Conservation (phyloP, 2,113 vertebrate species). For the Neogobius melanostomus region DNA sequence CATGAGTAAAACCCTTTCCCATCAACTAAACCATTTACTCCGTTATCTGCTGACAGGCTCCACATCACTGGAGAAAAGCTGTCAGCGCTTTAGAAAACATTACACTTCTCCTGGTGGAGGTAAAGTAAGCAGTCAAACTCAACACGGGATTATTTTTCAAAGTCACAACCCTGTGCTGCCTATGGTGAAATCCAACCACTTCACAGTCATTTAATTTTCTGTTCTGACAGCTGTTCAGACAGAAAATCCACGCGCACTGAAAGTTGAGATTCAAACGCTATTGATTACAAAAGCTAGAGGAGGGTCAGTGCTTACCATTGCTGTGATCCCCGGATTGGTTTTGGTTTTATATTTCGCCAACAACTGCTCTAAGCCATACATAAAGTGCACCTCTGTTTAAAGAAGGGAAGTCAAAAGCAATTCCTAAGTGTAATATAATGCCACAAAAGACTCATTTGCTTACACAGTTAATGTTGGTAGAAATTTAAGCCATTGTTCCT, state of each 20-base stretch:
- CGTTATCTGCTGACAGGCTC: conserved; percentile 33
- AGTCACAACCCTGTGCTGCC: conserved; percentile 26
- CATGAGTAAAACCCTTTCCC: conserved; percentile 16
- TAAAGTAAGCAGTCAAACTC: conserved; percentile 20
- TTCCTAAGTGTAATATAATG: conserved; percentile 48
- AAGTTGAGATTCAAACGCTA: conserved; percentile 55
- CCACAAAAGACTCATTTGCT: conserved; percentile 52
- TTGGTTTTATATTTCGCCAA: conserved; percentile 60
- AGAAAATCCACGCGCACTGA: conserved; percentile 41
- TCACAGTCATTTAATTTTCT: conserved; percentile 44
- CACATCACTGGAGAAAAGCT: conserved; percentile 15
- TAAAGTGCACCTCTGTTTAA: conserved; percentile 47
- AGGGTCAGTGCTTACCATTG: conserved; percentile 38
- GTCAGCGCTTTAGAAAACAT: conserved; percentile 25
- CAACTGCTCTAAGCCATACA: conserved; percentile 50
- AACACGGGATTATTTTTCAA: conserved; percentile 17
- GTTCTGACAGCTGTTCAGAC: conserved; percentile 55
- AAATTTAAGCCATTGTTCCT: conserved; percentile 48
- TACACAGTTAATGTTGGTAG: conserved; percentile 42
- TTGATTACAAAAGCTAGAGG: conserved; percentile 61
- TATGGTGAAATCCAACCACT: conserved; percentile 39
- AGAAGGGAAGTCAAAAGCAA: conserved; percentile 39
- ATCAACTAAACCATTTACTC: conserved; percentile 29
- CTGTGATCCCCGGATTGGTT: conserved; percentile 42
- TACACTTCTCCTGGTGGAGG: conserved; percentile 9